Conservation (phyloP, 2,888 invertebrate species). For the Cryptocheilus praepositus region DNA sequence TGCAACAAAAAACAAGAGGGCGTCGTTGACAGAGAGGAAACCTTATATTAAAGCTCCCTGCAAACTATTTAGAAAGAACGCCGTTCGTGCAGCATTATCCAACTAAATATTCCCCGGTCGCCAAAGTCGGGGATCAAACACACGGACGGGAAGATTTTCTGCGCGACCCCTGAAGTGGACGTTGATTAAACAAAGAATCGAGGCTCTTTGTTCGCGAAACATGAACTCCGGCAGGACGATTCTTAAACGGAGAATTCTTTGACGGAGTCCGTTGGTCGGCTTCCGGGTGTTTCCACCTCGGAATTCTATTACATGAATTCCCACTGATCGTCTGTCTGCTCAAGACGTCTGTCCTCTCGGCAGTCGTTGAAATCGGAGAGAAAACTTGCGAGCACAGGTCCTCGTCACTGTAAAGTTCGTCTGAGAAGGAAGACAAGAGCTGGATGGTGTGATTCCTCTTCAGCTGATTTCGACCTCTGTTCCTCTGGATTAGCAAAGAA, state of each 20-base stretch:
- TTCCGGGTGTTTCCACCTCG: background rate
- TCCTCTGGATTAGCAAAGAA: background rate
- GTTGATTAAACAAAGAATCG: conserved; percentile 30
- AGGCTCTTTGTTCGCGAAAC: conserved; percentile 9
- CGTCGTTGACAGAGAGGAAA: no score
- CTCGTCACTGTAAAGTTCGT: background rate
- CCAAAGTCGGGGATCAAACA: no score
- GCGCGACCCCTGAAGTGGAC: conserved; percentile 2
- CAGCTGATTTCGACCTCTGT: background rate
- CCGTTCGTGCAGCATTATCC: no score
- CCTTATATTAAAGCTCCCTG: no score
- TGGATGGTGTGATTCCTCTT: conserved; percentile 11
- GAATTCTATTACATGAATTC: conserved; percentile 11
- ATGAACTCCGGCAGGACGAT: conserved; percentile 9
- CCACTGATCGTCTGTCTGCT: conserved; percentile 9
- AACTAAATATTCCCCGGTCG: no score
- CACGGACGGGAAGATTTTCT: background rate
- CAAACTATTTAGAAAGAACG: no score
- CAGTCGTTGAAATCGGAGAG: conserved; percentile 10
- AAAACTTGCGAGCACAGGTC: conserved; percentile 6
- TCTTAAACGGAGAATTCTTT: conserved; percentile 4
- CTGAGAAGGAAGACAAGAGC: background rate
- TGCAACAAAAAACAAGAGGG: no score
- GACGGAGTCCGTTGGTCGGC: background rate
- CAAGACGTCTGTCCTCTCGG: conserved; percentile 7